Evolutionary conservation across 2,797 vertebrate genomes (phyloP).

Genomic region (Galagoides demidoff): DNA sequence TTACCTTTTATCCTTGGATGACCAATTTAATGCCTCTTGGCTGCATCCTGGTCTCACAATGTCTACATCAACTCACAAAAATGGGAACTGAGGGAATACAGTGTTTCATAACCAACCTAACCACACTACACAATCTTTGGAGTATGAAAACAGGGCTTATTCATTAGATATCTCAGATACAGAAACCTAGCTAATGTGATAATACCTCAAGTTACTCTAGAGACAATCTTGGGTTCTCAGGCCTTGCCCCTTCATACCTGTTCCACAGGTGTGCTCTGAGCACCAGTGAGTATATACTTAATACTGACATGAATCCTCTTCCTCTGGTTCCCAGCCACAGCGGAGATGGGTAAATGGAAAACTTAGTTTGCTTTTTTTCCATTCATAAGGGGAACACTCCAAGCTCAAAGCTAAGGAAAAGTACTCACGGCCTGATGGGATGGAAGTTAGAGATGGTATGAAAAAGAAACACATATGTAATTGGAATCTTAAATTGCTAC

Average conservation of each 20-base stretch:
- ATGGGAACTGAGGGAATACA: neutral
- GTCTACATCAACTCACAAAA: neutral
- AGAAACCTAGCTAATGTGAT: neutral
- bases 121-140: neutral
- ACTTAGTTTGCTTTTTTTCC: neutral
- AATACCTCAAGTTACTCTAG: neutral
- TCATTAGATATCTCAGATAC: no score
- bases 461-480: neutral
- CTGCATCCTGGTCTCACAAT: neutral
- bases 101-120: neutral
- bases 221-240: neutral
- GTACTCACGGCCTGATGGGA: neutral
- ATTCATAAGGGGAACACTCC: neutral
- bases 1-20: neutral
- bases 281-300: neutral
- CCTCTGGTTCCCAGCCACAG: neutral
- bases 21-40: neutral
- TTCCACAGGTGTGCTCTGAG: neutral
- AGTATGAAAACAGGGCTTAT: neutral
- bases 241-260: neutral
- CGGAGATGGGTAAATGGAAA: neutral
- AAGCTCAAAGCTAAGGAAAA: neutral
- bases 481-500: neutral
- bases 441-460: neutral
- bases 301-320: neutral